These are phyloP conservation scores for Poecilus cupreus DNA, from an alignment of 2,888 invertebrate species.

Conservation along the genomic window DNA sequence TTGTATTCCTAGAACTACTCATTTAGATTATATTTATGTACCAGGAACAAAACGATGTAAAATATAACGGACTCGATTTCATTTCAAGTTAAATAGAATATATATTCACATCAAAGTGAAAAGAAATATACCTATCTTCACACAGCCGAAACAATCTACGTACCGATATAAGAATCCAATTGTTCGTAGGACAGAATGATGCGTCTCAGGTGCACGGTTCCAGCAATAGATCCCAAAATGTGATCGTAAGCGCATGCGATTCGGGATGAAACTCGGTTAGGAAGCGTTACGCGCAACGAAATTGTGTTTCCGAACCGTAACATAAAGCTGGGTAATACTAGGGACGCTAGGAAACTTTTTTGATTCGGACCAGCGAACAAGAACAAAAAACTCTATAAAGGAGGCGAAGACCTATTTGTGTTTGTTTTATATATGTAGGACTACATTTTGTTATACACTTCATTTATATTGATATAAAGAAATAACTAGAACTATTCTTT, in stretches of 20 bases:
- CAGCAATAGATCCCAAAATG: background rate
- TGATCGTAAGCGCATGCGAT: background rate
- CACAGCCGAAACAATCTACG: background rate
- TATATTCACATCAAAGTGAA: background rate
- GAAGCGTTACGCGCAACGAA: background rate
- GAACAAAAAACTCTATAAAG: background rate
- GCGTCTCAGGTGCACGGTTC: slow-evolving; percentile 25
- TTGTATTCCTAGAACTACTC: no score
- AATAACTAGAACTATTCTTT: no score
- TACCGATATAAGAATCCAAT: background rate
- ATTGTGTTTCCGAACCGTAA: background rate
- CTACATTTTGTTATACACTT: no score
- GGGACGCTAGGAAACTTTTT: background rate
- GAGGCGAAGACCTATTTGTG: no score
- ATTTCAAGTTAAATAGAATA: no score
- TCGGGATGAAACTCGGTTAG: background rate
- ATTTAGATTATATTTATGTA: no score
- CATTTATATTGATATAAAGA: no score
- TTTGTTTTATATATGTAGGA: no score
- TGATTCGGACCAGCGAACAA: slow-evolving; percentile 2
- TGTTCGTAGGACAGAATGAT: background rate
- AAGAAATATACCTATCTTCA: background rate
- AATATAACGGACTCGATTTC: no score
- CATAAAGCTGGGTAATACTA: background rate
- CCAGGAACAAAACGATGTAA: no score